Base-by-base conservation (phyloP, 2,797 vertebrate species). In the Petrocephalus sullivani region DNA sequence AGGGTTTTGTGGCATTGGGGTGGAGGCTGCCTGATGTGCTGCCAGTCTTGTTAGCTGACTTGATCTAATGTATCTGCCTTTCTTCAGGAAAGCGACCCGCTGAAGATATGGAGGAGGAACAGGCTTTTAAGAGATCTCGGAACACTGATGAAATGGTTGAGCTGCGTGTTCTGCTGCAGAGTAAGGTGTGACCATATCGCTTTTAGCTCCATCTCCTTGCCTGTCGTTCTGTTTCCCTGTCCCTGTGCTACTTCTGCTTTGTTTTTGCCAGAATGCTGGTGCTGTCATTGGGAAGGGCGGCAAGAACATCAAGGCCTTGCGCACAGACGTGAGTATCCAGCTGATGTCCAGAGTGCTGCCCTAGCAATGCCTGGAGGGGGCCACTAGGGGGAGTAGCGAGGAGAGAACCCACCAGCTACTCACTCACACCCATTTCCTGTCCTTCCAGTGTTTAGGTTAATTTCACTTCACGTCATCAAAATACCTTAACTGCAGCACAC, bases 251-350 rank as follows among this genome's bases (percentile, higher is more conserved):
- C 84, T 41, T 8, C 41, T n/a, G 12, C 57, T 54, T 16, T 90
- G 90, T 89, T 19, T 90, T 92, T 92, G 92, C 86, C 93, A 99
- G 98, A 99, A 99, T 92, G 98, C 98, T 88, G 98, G 98, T 88
- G 98, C 98, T 91, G 97, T 99, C 91, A 99, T 99, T 92, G 98
- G 98, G 91, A 99, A 99, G 94, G 98, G 97, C 93, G 98, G 98
- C 92, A 99, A 99, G 96, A 99, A 99, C 95, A 99, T 99, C 95
- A 99, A 99, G 95, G 97, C 98, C 46, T 96, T 99, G 88, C 97
- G 98, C 93, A 99, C 98, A 93, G 98, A 99, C 88, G 98, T 99
- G 96, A 99, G 98, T 99, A 96, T 95, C 96, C 57, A 0, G 46
- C 82, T 14, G 54, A 56, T 58, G 56, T 86, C 7, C 14, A 19